A percentile compares a stretch with the other conserved stretches of the same genome.
Conservation (phyloP, 2,797 vertebrate genomes). For the Pitangus sulphuratus region DNA sequence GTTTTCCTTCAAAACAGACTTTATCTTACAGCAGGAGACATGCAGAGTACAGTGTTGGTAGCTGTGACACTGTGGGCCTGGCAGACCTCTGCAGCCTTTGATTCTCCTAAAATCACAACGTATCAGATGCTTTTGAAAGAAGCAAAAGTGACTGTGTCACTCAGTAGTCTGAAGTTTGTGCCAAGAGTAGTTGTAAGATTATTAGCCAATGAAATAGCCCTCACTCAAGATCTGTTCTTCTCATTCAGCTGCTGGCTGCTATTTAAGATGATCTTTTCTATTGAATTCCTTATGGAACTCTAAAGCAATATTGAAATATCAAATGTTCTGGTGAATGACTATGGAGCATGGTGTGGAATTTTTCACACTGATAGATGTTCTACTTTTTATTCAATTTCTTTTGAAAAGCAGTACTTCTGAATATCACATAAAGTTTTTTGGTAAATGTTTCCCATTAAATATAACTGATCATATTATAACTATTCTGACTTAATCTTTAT, state of each 20-base stretch:
- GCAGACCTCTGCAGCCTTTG: neutral
- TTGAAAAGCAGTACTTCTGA: neutral
- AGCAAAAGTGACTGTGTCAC: neutral
- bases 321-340: neutral
- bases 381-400: slow-evolving; percentile 15
- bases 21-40: neutral
- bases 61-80: neutral
- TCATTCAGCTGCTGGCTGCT: neutral
- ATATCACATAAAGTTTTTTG: neutral
- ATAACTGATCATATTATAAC: neutral
- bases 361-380: neutral
- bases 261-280: neutral
- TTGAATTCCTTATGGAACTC: neutral
- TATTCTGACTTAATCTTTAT: neutral
- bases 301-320: neutral
- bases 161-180: neutral
- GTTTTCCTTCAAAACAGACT: slow-evolving; percentile 3
- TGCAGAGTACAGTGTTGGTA: neutral
- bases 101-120: neutral
- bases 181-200: neutral
- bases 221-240: neutral
- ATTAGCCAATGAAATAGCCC: neutral
- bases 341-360: neutral
- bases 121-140: neutral
- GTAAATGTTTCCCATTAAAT: neutral